These are phyloP conservation scores for Ochropleura plecta DNA, from an alignment of 2,888 invertebrate genomes.

Conservation along the genomic window DNA sequence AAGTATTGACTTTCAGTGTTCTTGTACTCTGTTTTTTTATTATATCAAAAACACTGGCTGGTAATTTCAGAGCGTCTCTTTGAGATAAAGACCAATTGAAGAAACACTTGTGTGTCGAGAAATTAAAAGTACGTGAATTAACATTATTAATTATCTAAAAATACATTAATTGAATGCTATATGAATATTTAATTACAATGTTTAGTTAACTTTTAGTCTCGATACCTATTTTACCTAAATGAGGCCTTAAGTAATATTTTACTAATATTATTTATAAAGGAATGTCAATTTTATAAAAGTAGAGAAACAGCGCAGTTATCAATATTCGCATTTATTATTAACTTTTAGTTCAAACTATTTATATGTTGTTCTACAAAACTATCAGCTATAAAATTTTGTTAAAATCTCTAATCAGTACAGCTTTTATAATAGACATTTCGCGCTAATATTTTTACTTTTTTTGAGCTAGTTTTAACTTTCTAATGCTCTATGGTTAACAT, in stretches of 20 bases:
- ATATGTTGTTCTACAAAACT: slow-evolving; percentile 52
- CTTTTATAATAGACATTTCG: slow-evolving; percentile 31
- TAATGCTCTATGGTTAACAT: slow-evolving; percentile 30
- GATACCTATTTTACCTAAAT: slow-evolving; percentile 33
- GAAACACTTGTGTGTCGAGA: neutral
- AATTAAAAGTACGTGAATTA: slow-evolving; percentile 5
- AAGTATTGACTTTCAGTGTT: neutral
- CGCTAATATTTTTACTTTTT: slow-evolving; percentile 12
- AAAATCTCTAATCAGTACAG: slow-evolving; percentile 40
- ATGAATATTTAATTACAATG: slow-evolving; percentile 21
- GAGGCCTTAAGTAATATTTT: slow-evolving; percentile 58
- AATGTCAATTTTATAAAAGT: slow-evolving; percentile 66
- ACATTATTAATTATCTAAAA: slow-evolving; percentile 24
- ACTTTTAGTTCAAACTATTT: slow-evolving; percentile 39
- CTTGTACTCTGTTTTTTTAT: neutral
- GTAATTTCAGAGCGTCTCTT: neutral
- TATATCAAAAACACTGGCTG: neutral
- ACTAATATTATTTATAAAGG: slow-evolving; percentile 50
- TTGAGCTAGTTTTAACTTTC: slow-evolving; percentile 33
- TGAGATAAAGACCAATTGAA: neutral
- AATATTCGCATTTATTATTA: slow-evolving; percentile 39
- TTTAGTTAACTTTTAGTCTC: slow-evolving; percentile 28
- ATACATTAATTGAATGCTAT: slow-evolving; percentile 24
- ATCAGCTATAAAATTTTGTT: slow-evolving; percentile 53
- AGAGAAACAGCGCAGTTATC: slow-evolving; percentile 49